Conservation (phyloP, 2,797 vertebrate genomes). For the Crenichthys baileyi region DNA sequence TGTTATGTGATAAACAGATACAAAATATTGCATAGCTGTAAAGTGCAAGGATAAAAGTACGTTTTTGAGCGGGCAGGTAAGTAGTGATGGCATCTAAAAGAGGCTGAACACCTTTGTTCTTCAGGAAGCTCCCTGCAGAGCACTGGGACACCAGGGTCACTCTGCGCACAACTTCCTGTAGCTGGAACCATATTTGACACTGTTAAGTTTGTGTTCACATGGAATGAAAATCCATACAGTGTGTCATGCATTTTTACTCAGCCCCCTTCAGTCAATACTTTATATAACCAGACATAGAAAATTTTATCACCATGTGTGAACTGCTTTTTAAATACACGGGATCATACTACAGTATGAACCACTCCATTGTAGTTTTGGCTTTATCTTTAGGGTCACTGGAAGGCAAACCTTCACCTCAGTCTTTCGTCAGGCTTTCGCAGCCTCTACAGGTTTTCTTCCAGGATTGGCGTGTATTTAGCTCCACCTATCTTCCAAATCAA, state of each 20-base stretch:
- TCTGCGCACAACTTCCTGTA: constrained; percentile 87
- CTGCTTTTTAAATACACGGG: neutral
- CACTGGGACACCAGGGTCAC: constrained; percentile 90
- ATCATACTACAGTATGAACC: no score
- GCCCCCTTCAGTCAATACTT: neutral
- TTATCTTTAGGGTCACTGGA: neutral
- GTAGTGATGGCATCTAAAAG: constrained; percentile 88
- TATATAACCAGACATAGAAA: neutral
- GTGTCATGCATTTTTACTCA: neutral
- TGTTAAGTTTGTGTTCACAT: neutral
- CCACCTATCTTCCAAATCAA: no score
- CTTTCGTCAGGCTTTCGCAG: neutral
- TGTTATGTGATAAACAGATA: neutral
- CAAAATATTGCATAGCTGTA: neutral
- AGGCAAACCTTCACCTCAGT: neutral
- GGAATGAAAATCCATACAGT: neutral
- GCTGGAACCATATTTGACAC: constrained; percentile 67
- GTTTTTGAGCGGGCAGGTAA: constrained; percentile 87
- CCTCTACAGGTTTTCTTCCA: neutral
- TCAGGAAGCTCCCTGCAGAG: constrained; percentile 95
- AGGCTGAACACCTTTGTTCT: constrained; percentile 94
- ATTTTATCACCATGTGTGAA: neutral
- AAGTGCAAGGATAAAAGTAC: no score
- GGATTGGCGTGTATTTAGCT: neutral
- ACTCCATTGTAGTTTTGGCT: neutral